Evolutionary conservation across 64 coral and sea anemone genomes (phyloP).

Genomic region (Montipora foliosa): DNA sequence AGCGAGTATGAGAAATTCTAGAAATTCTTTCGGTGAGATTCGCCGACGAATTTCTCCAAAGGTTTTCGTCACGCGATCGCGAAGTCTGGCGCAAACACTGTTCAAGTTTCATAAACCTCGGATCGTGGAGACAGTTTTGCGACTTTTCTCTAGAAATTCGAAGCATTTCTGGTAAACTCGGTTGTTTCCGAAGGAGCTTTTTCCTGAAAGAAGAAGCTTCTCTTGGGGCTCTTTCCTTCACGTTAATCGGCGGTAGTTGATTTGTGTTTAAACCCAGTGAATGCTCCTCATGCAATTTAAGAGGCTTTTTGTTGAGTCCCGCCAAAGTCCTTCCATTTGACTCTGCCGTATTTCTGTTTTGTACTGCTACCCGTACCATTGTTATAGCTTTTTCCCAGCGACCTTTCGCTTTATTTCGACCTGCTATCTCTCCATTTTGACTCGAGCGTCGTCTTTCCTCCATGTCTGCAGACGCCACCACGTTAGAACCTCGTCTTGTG

Average conservation of each 20-base stretch:
- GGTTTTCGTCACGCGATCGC: neutral
- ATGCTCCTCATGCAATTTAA: neutral
- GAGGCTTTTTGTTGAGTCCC: neutral
- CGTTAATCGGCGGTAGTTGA: slow-evolving; percentile 14
- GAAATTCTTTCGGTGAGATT: neutral
- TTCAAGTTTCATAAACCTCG: slow-evolving; percentile 89
- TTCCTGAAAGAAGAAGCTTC: slow-evolving; percentile 4
- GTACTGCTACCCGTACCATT: slow-evolving; percentile 77
- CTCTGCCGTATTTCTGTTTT: slow-evolving; percentile 50
- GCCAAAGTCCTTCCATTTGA: slow-evolving; percentile 41
- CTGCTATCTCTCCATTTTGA: neutral
- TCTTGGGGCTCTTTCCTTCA: neutral
- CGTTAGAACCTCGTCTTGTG: neutral
- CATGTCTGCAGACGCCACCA: slow-evolving; percentile 4
- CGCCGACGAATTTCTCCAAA: slow-evolving; percentile 11
- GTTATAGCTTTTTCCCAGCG: slow-evolving; percentile 92
- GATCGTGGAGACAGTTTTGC: slow-evolving; percentile 73
- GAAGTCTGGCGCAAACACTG: slow-evolving; percentile 48
- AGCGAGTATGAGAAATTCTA: slow-evolving; percentile 17
- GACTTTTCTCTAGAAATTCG: slow-evolving; percentile 84
- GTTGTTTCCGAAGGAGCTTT: slow-evolving; percentile 35
- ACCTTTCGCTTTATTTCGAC: slow-evolving; percentile 34
- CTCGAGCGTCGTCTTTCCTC: neutral
- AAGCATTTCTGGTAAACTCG: slow-evolving; percentile 83
- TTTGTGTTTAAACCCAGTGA: neutral